A percentile compares a stretch with the other conserved stretches of the same genome.
phyloP scores from a whole-genome alignment of 37 sponge, comb jelly and placozoan genomes.

The Cliona cf. orientalis region DNA sequence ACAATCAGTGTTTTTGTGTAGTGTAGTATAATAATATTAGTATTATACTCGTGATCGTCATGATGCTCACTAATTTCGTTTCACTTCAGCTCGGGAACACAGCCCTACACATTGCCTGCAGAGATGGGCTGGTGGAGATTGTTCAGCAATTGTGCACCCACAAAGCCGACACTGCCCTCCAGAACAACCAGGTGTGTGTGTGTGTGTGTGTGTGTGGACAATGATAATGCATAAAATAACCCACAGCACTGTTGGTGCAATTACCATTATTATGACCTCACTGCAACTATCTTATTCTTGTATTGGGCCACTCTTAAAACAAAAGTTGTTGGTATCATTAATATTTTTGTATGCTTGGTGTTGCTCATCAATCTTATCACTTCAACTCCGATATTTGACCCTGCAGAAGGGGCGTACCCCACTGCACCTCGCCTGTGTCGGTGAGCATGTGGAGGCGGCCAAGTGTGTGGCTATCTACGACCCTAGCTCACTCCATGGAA shows the following conservation, averaged over 20 bases:
- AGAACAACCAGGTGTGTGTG: neutral
- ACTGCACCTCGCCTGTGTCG: slow-evolving; percentile 18
- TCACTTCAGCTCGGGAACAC: slow-evolving; percentile 30
- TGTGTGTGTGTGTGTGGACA: neutral
- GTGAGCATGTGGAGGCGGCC: slow-evolving; percentile 10
- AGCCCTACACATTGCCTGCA: slow-evolving; percentile 33
- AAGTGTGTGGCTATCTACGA: slow-evolving; percentile 3
- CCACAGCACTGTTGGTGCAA: too few species aligned
- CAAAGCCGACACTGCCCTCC: slow-evolving; percentile 8
- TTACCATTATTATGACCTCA: neutral
- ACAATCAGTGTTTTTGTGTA: too few species aligned
- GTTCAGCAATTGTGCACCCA: slow-evolving; percentile 5
- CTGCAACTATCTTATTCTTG: too few species aligned
- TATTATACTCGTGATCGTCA: too few species aligned
- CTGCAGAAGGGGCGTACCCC: neutral
- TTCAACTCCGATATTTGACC: neutral
- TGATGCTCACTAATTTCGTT: too few species aligned
- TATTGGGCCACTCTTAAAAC: too few species aligned
- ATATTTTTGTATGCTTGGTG: too few species aligned
- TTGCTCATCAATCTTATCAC: neutral
- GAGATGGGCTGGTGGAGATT: neutral
- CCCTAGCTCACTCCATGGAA: slow-evolving; percentile 21
- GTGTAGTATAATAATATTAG: too few species aligned
- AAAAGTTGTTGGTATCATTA: too few species aligned
- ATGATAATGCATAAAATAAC: too few species aligned